Evolutionary conservation across 35 echinoderm and acorn worm genomes (phyloP).

Genomic region (Amphiura filiformis): DNA sequence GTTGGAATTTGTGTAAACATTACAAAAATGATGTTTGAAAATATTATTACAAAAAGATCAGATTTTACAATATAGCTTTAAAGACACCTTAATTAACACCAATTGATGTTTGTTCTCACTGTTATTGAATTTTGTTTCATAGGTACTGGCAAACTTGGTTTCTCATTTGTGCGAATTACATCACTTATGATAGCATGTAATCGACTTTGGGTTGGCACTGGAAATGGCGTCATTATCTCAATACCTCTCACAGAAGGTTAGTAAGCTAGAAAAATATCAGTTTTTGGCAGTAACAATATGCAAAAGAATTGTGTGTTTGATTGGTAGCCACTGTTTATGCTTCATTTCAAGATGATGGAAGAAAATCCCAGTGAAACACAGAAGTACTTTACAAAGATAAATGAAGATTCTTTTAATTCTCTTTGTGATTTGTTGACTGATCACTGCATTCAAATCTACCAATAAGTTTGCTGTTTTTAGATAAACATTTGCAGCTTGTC

Average conservation of each 20-base stretch:
- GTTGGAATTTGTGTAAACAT: too few relatives aligned
- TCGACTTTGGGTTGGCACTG: constrained; percentile 95
- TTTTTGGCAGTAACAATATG: not conserved
- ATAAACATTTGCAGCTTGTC: too few relatives aligned
- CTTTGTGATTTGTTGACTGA: too few relatives aligned
- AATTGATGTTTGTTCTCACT: not conserved
- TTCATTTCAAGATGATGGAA: too few relatives aligned
- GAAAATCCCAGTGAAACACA: not conserved
- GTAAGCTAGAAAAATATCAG: too few relatives aligned
- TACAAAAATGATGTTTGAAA: too few relatives aligned
- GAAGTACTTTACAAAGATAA: too few relatives aligned
- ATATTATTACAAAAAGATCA: not conserved
- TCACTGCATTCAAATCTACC: too few relatives aligned
- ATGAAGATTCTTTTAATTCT: too few relatives aligned
- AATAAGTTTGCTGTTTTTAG: too few relatives aligned
- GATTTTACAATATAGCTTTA: not conserved
- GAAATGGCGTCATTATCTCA: constrained; percentile 98
- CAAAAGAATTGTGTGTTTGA: not conserved
- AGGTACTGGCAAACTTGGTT: constrained; percentile 97
- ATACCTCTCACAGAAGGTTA: constrained; percentile 97
- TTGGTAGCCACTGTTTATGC: not conserved
- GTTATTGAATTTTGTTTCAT: not conserved
- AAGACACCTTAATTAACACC: too few relatives aligned
- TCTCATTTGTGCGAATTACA: constrained; percentile 97
- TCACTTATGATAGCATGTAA: constrained; percentile 89